These are phyloP conservation scores for Sarcoramphus papa DNA, from an alignment of 2,797 vertebrate genomes.

Conservation along the genomic window DNA sequence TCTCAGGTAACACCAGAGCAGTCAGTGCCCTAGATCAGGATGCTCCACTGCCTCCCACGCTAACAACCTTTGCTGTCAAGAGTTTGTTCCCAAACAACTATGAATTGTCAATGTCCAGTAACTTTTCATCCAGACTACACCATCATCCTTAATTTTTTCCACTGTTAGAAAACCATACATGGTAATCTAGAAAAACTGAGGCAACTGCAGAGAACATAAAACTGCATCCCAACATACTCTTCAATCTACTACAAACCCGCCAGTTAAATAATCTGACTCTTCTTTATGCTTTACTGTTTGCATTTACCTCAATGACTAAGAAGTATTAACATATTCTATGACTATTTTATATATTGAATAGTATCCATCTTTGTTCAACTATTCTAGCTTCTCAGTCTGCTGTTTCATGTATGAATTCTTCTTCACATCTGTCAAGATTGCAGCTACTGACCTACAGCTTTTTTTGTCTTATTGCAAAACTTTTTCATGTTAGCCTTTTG, in stretches of 20 bases:
- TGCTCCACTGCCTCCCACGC: background rate
- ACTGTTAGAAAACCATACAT: background rate
- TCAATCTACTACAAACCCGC: background rate
- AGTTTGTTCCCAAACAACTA: background rate
- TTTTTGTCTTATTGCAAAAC: background rate
- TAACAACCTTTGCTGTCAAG: background rate
- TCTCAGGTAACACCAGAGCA: background rate
- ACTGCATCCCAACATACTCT: background rate
- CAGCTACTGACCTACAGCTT: background rate
- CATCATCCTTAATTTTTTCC: background rate
- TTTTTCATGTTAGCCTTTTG: background rate
- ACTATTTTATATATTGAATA: background rate
- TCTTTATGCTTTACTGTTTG: background rate
- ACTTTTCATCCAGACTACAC: background rate
- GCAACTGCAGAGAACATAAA: background rate
- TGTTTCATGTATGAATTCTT: background rate
- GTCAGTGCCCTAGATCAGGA: background rate
- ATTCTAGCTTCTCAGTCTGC: background rate
- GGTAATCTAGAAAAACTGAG: background rate
- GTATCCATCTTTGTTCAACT: background rate
- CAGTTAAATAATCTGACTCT: background rate
- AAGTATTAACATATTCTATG: background rate
- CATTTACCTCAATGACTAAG: background rate
- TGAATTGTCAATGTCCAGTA: background rate
- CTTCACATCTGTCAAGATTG: background rate